phyloP scores from a whole-genome alignment of 2,888 invertebrate species.

The Lamproptera curius region DNA sequence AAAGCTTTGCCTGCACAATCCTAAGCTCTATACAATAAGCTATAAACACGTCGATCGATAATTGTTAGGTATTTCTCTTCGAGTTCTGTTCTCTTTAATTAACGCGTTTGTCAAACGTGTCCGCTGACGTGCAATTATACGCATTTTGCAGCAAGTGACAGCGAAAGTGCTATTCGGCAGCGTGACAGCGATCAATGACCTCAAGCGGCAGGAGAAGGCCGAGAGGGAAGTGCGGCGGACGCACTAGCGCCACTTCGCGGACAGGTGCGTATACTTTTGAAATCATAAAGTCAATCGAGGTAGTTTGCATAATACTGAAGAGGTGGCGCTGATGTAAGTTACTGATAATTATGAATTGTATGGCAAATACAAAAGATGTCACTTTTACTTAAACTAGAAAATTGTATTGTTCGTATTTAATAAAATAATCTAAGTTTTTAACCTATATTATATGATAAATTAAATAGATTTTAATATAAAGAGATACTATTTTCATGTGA shows the following conservation, averaged over 20 bases:
- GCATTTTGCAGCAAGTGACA: constrained; percentile 77
- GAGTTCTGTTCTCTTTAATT: constrained; percentile 3
- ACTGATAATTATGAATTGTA: no score
- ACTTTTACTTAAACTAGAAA: no score
- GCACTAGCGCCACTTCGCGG: constrained; percentile 61
- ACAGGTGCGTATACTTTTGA: constrained; percentile 30
- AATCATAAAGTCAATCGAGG: constrained; percentile 22
- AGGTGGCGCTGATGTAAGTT: background rate
- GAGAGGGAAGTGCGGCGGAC: constrained; percentile 80
- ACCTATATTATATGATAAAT: no score
- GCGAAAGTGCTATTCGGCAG: constrained; percentile 86
- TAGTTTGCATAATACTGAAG: constrained; percentile 3
- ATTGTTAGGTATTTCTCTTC: no score
- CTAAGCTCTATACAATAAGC: no score
- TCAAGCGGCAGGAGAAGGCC: constrained; percentile 84
- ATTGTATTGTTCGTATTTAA: no score
- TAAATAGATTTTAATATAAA: no score
- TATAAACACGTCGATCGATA: no score
- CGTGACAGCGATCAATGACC: constrained; percentile 84
- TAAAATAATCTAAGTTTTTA: no score
- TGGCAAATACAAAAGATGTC: no score
- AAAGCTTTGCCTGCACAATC: no score
- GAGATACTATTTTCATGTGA: no score
- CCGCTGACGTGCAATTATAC: constrained; percentile 17
- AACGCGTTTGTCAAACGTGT: background rate